A percentile compares a stretch with the other conserved stretches of the same genome.
These are phyloP conservation scores for Coronaproctus castanopsis DNA, from an alignment of 2,888 invertebrate genomes.

Conservation along the genomic window DNA sequence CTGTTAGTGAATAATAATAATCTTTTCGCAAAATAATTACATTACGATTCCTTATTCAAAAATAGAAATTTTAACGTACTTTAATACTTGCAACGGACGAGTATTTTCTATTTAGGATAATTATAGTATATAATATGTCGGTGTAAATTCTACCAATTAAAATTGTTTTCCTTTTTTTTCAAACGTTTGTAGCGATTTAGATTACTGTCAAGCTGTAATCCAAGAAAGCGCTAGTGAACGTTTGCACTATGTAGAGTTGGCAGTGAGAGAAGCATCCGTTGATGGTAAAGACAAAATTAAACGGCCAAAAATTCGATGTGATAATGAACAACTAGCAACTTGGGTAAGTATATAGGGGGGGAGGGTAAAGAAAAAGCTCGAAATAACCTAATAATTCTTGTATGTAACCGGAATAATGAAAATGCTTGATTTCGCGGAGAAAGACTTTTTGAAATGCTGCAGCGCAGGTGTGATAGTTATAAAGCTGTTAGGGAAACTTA, in stretches of 20 bases:
- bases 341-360: constrained; percentile 32
- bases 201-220: constrained; percentile 37
- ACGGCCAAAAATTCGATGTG: constrained; percentile 57
- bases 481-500: neutral
- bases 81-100: no score
- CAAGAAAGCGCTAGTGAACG: constrained; percentile 30
- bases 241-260: constrained; percentile 48
- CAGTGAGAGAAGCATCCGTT: constrained; percentile 33
- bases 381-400: no score
- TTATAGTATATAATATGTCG: no score
- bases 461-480: no score
- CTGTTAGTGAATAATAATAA: no score
- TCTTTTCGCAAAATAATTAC: neutral
- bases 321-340: constrained; percentile 44
- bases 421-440: no score
- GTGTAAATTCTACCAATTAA: no score
- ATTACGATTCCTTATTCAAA: constrained; percentile 2
- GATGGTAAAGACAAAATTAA: constrained; percentile 34
- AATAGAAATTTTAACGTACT: neutral
- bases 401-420: no score
- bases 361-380: no score
- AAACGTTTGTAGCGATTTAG: constrained; percentile 43
- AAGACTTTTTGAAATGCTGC: no score
- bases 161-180: no score
- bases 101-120: no score